These are phyloP conservation scores for Patiria miniata DNA, from an alignment of 35 echinoderm and acorn worm species.

Conservation along the genomic window DNA sequence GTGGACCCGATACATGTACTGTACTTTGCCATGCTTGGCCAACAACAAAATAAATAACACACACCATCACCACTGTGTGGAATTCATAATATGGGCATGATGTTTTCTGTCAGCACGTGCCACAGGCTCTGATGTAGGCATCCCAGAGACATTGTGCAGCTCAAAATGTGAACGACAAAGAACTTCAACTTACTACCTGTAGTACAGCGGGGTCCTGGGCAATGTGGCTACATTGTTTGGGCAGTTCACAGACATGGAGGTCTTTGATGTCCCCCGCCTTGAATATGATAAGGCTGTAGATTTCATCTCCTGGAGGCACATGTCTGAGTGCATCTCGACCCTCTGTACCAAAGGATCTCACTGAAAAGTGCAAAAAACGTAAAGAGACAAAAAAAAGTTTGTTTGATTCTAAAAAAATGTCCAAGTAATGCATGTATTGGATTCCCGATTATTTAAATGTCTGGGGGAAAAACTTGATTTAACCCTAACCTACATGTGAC, in stretches of 20 bases:
- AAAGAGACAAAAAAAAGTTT: neutral
- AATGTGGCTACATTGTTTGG: slow-evolving; percentile 53
- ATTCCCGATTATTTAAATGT: neutral
- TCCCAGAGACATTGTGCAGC: too few species aligned
- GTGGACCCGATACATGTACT: too few species aligned
- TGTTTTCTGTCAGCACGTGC: neutral
- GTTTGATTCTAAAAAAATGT: neutral
- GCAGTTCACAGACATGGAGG: slow-evolving; percentile 77
- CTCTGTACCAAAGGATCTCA: slow-evolving; percentile 93
- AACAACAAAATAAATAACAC: too few species aligned
- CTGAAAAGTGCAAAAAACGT: slow-evolving; percentile 56
- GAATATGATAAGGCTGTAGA: slow-evolving; percentile 93
- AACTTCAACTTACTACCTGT: slow-evolving; percentile 45
- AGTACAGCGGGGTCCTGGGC: slow-evolving; percentile 93
- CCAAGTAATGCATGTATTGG: too few species aligned
- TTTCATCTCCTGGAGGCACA: slow-evolving; percentile 78
- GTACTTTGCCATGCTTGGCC: too few species aligned
- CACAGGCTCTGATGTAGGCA: too few species aligned
- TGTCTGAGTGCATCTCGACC: slow-evolving; percentile 59
- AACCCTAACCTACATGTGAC: neutral
- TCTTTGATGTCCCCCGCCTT: slow-evolving; percentile 92
- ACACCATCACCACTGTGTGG: too few species aligned
- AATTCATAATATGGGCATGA: too few species aligned
- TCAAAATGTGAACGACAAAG: too few species aligned
- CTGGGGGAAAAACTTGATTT: neutral